These are phyloP conservation scores for Coregonus ussuriensis DNA, from an alignment of 2,797 vertebrate genomes.

Conservation along the genomic window DNA sequence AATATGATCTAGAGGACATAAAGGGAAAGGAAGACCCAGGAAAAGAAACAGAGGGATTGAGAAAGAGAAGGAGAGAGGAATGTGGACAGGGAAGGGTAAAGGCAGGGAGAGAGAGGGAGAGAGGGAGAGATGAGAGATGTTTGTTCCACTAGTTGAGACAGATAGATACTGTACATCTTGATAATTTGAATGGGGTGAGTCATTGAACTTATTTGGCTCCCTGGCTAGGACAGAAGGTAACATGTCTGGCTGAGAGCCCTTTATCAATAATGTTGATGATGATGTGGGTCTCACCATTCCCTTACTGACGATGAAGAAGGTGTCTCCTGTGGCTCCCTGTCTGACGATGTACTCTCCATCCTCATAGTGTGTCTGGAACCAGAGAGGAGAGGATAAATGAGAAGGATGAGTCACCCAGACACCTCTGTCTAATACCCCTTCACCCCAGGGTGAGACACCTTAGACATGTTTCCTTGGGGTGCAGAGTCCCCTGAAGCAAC, in stretches of 20 bases:
- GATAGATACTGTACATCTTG: constrained; percentile 28
- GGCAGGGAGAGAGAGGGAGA: constrained; percentile 5
- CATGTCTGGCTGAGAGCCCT: not conserved
- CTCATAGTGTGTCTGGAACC: constrained; percentile 91
- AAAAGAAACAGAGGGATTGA: constrained; percentile 8
- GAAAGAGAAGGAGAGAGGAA: constrained; percentile 3
- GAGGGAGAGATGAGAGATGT: not conserved
- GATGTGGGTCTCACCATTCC: constrained; percentile 84
- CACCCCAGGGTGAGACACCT: constrained; percentile 14
- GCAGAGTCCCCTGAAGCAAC: not conserved
- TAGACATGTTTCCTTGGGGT: not conserved
- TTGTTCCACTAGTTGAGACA: constrained; percentile 2
- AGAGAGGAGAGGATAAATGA: constrained; percentile 25
- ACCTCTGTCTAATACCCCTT: constrained; percentile 26
- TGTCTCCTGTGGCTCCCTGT: constrained; percentile 96
- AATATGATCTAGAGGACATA: constrained; percentile 6
- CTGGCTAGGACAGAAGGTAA: not conserved
- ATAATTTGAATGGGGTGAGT: constrained; percentile 48
- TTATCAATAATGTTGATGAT: not conserved
- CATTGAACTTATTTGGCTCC: constrained; percentile 23
- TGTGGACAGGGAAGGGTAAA: constrained; percentile 23
- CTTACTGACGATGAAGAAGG: constrained; percentile 99
- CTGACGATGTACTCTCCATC: constrained; percentile 97
- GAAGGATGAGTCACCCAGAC: constrained; percentile 24
- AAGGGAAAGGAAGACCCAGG: not conserved